Conservation (phyloP, 2,888 invertebrate genomes). For the Aromia moschata region DNA sequence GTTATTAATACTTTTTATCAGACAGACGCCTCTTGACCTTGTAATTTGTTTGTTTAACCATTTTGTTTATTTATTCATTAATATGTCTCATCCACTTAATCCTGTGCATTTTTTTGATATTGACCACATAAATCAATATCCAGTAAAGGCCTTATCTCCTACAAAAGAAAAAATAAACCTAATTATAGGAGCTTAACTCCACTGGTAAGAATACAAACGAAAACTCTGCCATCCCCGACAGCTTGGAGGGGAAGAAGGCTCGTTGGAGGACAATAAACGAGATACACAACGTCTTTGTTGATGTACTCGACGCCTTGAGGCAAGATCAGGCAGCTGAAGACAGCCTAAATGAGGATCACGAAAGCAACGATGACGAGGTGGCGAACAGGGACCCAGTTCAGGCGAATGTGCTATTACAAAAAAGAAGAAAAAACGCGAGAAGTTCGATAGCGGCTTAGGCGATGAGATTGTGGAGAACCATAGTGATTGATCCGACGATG, state of each 20-base stretch:
- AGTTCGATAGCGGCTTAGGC: conserved; percentile 72
- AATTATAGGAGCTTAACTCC: too few relatives aligned
- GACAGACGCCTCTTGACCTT: too few relatives aligned
- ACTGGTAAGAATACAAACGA: not conserved
- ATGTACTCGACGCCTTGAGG: conserved; percentile 38
- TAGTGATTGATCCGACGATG: conserved; percentile 42
- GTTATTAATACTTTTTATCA: too few relatives aligned
- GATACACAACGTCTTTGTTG: conserved; percentile 38
- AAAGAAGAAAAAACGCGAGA: conserved; percentile 62
- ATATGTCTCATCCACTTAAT: too few relatives aligned
- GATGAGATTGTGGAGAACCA: conserved; percentile 59
- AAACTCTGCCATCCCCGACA: not conserved
- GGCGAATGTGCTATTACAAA: conserved; percentile 3
- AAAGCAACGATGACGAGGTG: conserved; percentile 17
- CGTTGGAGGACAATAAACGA: not conserved
- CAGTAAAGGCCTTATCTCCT: too few relatives aligned
- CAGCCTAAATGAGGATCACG: conserved; percentile 6
- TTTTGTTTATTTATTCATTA: too few relatives aligned
- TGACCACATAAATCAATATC: too few relatives aligned
- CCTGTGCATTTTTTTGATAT: too few relatives aligned
- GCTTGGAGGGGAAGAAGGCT: not conserved
- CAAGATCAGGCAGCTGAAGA: conserved; percentile 28
- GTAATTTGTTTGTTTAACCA: too few relatives aligned
- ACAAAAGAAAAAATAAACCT: too few relatives aligned
- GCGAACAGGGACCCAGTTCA: conserved; percentile 23